phyloP scores from a whole-genome alignment of 2,888 invertebrate species.

The Rhopalosiphum nymphaeae region DNA sequence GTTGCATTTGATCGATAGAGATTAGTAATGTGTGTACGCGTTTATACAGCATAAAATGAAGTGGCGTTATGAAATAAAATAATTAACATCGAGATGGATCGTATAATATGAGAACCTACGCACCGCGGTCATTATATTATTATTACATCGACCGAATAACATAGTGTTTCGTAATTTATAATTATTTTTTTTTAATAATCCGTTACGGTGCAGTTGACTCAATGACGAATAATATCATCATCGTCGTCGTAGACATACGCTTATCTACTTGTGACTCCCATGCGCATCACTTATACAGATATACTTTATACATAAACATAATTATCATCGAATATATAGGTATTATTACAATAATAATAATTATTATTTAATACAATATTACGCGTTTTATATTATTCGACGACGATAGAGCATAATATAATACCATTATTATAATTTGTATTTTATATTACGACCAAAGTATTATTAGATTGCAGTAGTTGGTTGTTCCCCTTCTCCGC shows the following conservation, averaged over 20 bases:
- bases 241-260: neutral
- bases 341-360: too few relatives aligned
- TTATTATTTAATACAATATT: neutral
- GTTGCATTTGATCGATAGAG: neutral
- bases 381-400: neutral
- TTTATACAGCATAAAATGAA: neutral
- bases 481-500: neutral
- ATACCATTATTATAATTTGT: neutral
- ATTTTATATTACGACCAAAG: neutral
- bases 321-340: neutral
- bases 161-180: neutral
- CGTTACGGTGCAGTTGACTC: slow-evolving; percentile 27
- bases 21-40: neutral
- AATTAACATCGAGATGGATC: neutral
- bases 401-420: neutral
- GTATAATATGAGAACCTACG: neutral
- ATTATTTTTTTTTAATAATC: slow-evolving; percentile 1
- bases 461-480: neutral
- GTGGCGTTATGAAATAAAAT: neutral
- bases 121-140: neutral
- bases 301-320: neutral
- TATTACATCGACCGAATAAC: slow-evolving; percentile 16
- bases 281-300: neutral
- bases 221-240: neutral
- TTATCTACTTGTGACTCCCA: neutral